Percentiles rank a stretch among this genome's conserved stretches.
Conservation (phyloP, 2,888 invertebrate species). For the Chaetogeoica ovagalla region DNA sequence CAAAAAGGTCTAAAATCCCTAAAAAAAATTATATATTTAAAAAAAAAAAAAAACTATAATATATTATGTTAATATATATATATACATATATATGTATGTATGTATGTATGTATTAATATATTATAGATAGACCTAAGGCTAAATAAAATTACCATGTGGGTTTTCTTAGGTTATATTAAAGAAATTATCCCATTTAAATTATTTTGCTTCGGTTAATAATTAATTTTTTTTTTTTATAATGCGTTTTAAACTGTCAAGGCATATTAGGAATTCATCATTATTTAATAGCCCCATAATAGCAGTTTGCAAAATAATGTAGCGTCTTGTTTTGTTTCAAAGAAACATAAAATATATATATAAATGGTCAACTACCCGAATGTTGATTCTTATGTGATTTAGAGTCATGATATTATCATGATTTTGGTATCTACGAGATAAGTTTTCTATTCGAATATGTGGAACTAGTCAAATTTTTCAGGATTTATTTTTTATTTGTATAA, state of each 20-base stretch:
- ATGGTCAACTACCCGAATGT: conserved; percentile 30
- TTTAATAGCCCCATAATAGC: conserved; percentile 13
- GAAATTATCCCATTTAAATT: conserved; percentile 18
- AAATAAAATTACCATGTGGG: conserved; percentile 25
- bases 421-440: conserved; percentile 9
- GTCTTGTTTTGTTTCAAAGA: conserved; percentile 6
- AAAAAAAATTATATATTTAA: conserved; percentile 13
- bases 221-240: conserved; percentile 10
- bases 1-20: conserved; percentile 33
- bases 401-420: conserved; percentile 29
- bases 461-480: conserved; percentile 33
- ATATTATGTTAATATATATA: conserved; percentile 23
- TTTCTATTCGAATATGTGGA: not conserved
- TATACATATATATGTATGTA: too few relatives aligned
- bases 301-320: not conserved
- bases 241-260: conserved; percentile 47
- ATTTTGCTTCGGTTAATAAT: conserved; percentile 30
- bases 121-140: conserved; percentile 47
- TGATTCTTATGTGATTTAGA: conserved; percentile 4
- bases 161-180: conserved; percentile 36
- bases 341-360: not conserved
- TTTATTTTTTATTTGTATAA: not conserved
- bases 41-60: conserved; percentile 29
- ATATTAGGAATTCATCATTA: conserved; percentile 25
- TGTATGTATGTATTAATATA: conserved; percentile 39